Conservation (phyloP, 2,797 vertebrate genomes). For the Sebastolobus altivelis region DNA sequence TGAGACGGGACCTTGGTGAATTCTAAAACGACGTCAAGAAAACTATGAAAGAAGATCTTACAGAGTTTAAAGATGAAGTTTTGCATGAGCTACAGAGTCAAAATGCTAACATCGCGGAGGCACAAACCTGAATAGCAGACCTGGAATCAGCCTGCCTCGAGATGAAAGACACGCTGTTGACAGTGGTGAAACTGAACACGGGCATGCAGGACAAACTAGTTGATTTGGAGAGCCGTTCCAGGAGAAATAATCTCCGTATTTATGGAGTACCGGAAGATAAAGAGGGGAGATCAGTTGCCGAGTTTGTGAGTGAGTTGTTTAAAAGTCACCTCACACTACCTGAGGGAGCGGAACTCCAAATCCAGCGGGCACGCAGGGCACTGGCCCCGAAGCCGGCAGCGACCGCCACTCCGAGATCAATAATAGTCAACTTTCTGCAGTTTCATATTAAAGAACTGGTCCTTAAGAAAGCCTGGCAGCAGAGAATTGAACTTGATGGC, state of each 20-base stretch:
- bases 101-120: neutral
- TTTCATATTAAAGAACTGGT: slow-evolving; percentile 18
- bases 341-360: slow-evolving; percentile 11
- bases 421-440: slow-evolving; percentile 23
- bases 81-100: neutral
- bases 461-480: slow-evolving; percentile 15
- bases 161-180: slow-evolving; percentile 1
- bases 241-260: slow-evolving; percentile 17
- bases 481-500: slow-evolving; percentile 7
- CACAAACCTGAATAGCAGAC: neutral
- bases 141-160: slow-evolving; percentile 5
- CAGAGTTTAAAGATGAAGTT: slow-evolving; percentile 7
- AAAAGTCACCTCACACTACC: neutral
- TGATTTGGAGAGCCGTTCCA: slow-evolving; percentile 6
- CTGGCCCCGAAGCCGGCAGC: slow-evolving; percentile 7
- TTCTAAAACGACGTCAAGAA: neutral
- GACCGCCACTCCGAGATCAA: neutral
- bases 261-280: slow-evolving; percentile 28
- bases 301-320: slow-evolving; percentile 26
- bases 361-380: slow-evolving; percentile 19
- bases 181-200: neutral
- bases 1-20: neutral
- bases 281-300: neutral
- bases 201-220: neutral
- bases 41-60: neutral